phyloP scores from a whole-genome alignment of 2,113 vertebrate genomes.

The Ailurus styani region DNA sequence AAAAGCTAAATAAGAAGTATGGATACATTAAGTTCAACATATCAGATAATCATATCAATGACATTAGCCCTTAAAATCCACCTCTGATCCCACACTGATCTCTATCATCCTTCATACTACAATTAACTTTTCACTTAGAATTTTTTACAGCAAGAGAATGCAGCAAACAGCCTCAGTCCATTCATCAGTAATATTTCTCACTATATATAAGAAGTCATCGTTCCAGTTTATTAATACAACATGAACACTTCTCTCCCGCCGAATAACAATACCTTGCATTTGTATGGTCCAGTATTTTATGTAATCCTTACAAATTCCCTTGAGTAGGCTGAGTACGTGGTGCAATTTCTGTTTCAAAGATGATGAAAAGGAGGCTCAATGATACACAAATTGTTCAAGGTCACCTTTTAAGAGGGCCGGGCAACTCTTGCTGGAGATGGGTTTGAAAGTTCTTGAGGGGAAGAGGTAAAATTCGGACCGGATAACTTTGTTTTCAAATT shows the following conservation, averaged over 20 bases:
- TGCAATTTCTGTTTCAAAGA: slow-evolving; percentile 13
- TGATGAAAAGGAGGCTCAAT: neutral
- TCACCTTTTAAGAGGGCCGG: neutral
- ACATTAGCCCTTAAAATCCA: neutral
- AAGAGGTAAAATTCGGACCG: neutral
- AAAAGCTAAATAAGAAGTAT: neutral
- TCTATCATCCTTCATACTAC: neutral
- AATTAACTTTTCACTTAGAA: neutral
- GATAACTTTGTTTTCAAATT: neutral
- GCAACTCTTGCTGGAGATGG: neutral
- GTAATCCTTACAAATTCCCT: neutral
- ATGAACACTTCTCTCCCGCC: neutral
- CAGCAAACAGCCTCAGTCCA: neutral
- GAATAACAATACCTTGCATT: neutral
- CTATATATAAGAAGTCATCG: neutral
- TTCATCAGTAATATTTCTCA: neutral
- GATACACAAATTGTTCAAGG: neutral
- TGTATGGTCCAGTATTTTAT: neutral
- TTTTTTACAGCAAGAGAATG: neutral
- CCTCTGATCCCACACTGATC: neutral
- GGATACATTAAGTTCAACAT: neutral
- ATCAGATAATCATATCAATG: neutral
- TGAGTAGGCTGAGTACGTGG: neutral
- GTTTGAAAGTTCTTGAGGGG: neutral
- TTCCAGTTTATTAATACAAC: neutral